phyloP scores from a whole-genome alignment of 2,113 vertebrate genomes.

The Laticauda laticaudata region DNA sequence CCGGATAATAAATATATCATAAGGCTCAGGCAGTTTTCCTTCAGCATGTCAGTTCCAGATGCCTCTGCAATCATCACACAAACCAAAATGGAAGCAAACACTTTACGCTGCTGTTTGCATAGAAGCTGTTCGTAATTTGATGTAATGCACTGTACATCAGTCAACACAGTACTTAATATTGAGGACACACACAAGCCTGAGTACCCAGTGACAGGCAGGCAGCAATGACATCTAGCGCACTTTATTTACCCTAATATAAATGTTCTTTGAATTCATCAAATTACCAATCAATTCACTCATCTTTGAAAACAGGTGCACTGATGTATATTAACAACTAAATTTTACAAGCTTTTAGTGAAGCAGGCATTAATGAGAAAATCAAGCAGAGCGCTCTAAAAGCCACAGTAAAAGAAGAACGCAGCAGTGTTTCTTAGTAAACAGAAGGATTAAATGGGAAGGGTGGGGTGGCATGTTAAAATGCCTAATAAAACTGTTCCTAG shows the following conservation, averaged over 20 bases:
- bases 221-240: constrained; percentile 47
- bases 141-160: constrained; percentile 52
- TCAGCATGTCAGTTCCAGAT: constrained; percentile 42
- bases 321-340: constrained; percentile 58
- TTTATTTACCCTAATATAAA: constrained; percentile 64
- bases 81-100: constrained; percentile 47
- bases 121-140: constrained; percentile 50
- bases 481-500: neutral
- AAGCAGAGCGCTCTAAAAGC: constrained; percentile 43
- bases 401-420: neutral
- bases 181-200: neutral
- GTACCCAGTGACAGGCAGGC: constrained; percentile 30
- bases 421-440: neutral
- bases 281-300: constrained; percentile 63
- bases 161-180: constrained; percentile 52
- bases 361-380: constrained; percentile 41
- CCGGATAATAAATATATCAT: constrained; percentile 49
- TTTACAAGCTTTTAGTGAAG: constrained; percentile 57
- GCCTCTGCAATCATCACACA: neutral
- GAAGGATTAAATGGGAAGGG: neutral
- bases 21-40: constrained; percentile 52
- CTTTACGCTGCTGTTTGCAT: constrained; percentile 56
- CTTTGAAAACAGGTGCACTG: constrained; percentile 55
- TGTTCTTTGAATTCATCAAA: constrained; percentile 63
- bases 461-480: neutral